Evolutionary conservation across 2,888 invertebrate genomes (phyloP).

Genomic region (Temnothorax rugatulus): DNA sequence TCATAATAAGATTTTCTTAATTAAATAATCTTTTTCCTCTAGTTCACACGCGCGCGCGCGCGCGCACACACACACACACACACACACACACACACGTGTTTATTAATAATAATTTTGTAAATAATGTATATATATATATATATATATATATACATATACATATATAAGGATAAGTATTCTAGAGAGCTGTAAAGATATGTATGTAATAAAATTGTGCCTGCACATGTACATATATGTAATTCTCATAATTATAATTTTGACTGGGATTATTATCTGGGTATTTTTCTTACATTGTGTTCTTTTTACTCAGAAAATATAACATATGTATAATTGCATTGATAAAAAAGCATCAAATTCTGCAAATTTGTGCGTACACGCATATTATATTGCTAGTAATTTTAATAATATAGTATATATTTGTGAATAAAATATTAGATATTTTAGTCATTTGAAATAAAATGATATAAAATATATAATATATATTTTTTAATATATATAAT

Average conservation of each 20-base stretch:
- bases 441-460: not conserved
- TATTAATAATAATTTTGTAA: not conserved
- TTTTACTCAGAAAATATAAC: not conserved
- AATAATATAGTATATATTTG: not conserved
- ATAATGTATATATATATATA: slow-evolving; percentile 8
- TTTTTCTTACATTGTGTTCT: not conserved
- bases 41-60: too few species aligned
- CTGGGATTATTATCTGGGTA: not conserved
- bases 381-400: slow-evolving; percentile 30
- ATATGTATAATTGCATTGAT: not conserved
- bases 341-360: not conserved
- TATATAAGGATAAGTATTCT: not conserved
- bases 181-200: not conserved
- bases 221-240: not conserved
- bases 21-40: not conserved
- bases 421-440: slow-evolving; percentile 1
- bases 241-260: not conserved
- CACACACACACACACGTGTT: not conserved
- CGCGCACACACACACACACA: too few species aligned
- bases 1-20: not conserved
- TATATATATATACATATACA: too few species aligned
- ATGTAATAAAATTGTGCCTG: not conserved
- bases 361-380: not conserved
- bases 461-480: slow-evolving; percentile 7
- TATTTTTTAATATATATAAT: slow-evolving; percentile 1